Evolutionary conservation across 2,797 vertebrate species (phyloP).

Genomic region (Percopsis omiscomaycus): DNA sequence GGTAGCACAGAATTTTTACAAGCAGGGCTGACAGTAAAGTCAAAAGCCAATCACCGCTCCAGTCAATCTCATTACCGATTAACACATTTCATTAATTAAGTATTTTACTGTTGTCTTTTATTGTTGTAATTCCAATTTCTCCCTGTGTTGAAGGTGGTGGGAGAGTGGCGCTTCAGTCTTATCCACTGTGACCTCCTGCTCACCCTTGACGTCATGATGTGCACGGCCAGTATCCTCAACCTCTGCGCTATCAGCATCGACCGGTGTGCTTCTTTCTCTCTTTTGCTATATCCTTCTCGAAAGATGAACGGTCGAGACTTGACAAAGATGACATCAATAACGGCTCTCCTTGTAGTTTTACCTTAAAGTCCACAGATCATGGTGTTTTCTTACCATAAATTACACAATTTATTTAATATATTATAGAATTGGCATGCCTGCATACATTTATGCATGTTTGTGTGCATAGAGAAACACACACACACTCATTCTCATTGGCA

Average conservation of each 20-base stretch:
- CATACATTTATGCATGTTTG: not conserved
- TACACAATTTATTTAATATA: too few relatives aligned
- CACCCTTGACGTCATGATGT: slow-evolving; percentile 84
- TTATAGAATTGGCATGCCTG: not conserved
- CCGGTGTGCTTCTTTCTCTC: slow-evolving; percentile 58
- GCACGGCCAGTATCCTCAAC: slow-evolving; percentile 83
- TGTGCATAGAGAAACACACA: not conserved
- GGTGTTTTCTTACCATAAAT: too few relatives aligned
- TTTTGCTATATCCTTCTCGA: not conserved
- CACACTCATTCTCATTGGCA: not conserved
- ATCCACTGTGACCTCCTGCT: slow-evolving; percentile 82
- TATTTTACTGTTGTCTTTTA: too few relatives aligned
- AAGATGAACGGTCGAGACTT: not conserved
- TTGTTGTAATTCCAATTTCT: not conserved
- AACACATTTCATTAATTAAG: too few relatives aligned
- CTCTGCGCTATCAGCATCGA: slow-evolving; percentile 84
- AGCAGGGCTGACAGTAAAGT: too few relatives aligned
- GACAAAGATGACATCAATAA: too few relatives aligned
- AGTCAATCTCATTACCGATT: too few relatives aligned
- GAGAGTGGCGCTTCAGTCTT: slow-evolving; percentile 80
- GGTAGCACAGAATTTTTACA: too few relatives aligned
- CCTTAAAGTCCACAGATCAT: too few relatives aligned
- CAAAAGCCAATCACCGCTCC: too few relatives aligned
- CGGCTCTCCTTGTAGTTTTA: too few relatives aligned
- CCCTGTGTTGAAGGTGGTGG: slow-evolving; percentile 71